Percentiles rank a stretch among this genome's conserved stretches.
These are phyloP conservation scores for Tokudaia tokunoshimensis DNA, from an alignment of 2,797 vertebrate genomes.

Conservation along the genomic window DNA sequence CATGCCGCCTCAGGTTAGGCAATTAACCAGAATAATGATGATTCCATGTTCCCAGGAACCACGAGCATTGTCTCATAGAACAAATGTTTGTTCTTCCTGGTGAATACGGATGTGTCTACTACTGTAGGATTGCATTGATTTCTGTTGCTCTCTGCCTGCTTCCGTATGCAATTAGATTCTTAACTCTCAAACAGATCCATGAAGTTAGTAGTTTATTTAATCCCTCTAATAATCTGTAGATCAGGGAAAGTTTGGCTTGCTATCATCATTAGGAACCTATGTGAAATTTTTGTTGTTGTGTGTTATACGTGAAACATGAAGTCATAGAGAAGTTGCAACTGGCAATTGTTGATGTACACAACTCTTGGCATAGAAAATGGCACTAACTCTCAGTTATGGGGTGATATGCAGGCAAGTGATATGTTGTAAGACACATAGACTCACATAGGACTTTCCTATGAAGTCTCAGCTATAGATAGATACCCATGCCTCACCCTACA, in stretches of 20 bases:
- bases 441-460: neutral
- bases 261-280: neutral
- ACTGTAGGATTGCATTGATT: neutral
- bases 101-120: neutral
- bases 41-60: slow-evolving; percentile 15
- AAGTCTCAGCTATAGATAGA: neutral
- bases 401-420: neutral
- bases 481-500: neutral
- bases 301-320: neutral
- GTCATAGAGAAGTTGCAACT: neutral
- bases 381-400: neutral
- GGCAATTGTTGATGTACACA: neutral
- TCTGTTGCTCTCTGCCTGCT: neutral
- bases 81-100: slow-evolving; percentile 48
- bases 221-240: neutral
- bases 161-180: neutral
- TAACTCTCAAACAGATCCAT: neutral
- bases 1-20: neutral
- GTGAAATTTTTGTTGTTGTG: neutral
- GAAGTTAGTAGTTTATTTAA: neutral
- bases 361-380: neutral
- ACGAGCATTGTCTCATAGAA: slow-evolving; percentile 20
- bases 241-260: neutral
- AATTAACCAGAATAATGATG: neutral
- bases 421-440: neutral